phyloP scores from a whole-genome alignment of 2,797 vertebrate genomes.

The Taeniopygia guttata region DNA sequence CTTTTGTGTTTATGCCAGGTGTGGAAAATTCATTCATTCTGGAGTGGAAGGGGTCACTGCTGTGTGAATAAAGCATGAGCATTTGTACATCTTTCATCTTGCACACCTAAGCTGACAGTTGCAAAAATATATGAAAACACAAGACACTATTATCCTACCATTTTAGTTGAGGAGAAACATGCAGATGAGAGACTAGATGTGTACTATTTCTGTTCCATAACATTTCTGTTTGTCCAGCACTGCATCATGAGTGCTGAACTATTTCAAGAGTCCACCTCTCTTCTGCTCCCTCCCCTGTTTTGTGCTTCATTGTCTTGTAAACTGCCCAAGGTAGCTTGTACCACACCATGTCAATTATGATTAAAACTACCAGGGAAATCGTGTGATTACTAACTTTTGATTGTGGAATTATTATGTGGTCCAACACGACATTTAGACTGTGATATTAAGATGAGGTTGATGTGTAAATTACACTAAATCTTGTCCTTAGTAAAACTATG shows the following conservation, averaged over 20 bases:
- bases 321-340: neutral
- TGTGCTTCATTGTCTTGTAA: neutral
- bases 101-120: neutral
- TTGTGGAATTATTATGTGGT: slow-evolving; percentile 11
- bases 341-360: neutral
- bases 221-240: neutral
- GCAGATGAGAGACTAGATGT: neutral
- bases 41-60: neutral
- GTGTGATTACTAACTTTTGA: slow-evolving; percentile 43
- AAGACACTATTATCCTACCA: neutral
- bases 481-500: slow-evolving; percentile 22
- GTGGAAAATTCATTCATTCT: neutral
- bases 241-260: neutral
- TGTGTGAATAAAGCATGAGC: accelerated
- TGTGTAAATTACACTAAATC: slow-evolving; percentile 20
- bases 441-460: slow-evolving; percentile 7
- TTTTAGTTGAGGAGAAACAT: neutral
- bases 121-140: neutral
- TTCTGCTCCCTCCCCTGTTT: neutral
- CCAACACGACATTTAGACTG: slow-evolving; percentile 15
- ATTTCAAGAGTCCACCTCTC: neutral
- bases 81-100: neutral
- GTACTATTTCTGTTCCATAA: neutral
- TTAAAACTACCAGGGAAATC: neutral
- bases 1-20: neutral